phyloP scores from a whole-genome alignment of 2,888 invertebrate genomes.

The Caenorhabditis plicata region DNA sequence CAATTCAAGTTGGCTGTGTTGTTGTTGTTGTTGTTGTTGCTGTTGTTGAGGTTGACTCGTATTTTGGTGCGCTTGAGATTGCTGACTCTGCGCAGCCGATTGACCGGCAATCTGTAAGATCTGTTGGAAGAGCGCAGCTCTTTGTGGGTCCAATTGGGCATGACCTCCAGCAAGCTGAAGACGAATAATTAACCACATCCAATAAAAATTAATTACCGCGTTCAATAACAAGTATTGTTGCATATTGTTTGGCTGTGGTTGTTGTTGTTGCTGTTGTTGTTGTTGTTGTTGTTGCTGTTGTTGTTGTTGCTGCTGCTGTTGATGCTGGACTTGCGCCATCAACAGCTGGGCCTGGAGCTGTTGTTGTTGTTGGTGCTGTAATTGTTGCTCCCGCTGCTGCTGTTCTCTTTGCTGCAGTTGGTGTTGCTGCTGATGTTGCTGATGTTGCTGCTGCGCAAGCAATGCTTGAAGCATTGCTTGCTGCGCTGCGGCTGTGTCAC shows the following conservation, averaged over 20 bases:
- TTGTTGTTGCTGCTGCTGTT: constrained; percentile 18
- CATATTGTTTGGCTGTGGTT: background rate
- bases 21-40: constrained; percentile 8
- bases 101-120: background rate
- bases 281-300: constrained; percentile 18
- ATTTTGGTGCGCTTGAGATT: background rate
- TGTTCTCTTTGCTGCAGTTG: constrained; percentile 10
- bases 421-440: constrained; percentile 5
- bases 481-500: constrained; percentile 14
- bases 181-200: too few relatives aligned
- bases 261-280: constrained; percentile 17
- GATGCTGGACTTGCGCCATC: constrained; percentile 5
- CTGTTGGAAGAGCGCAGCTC: constrained; percentile 1
- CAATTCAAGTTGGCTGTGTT: constrained; percentile 3
- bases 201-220: too few relatives aligned
- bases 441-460: constrained; percentile 6
- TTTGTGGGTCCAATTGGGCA: background rate
- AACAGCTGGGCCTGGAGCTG: too few relatives aligned
- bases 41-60: too few relatives aligned
- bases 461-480: constrained; percentile 11
- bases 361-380: constrained; percentile 22
- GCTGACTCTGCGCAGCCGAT: background rate
- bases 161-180: background rate
- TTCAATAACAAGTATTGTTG: too few relatives aligned
- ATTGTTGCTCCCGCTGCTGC: constrained; percentile 1